A percentile compares a stretch with the other conserved stretches of the same genome.
phyloP scores from a whole-genome alignment of 1,140 invertebrate species.

The Bombus pascuorum region DNA sequence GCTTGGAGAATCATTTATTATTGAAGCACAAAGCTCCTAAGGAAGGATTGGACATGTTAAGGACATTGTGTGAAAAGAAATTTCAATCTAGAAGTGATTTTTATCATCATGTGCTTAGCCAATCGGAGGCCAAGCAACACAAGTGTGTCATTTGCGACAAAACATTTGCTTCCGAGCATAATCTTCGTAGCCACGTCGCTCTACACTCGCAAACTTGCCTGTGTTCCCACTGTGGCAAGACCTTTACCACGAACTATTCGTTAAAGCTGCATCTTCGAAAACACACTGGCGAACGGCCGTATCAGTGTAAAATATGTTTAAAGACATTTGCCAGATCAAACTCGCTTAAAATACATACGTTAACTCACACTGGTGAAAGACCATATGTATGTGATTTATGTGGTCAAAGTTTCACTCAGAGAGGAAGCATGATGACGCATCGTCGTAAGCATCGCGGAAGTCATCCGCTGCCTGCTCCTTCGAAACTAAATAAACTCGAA shows the following conservation, averaged over 20 bases:
- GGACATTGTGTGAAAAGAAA: slow-evolving; percentile 75
- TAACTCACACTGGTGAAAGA: slow-evolving; percentile 85
- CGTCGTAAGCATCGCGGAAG: slow-evolving; percentile 22
- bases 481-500: neutral
- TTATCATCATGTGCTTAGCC: slow-evolving; percentile 87
- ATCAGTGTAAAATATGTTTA: slow-evolving; percentile 78
- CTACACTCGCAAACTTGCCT: slow-evolving; percentile 72
- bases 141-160: slow-evolving; percentile 89
- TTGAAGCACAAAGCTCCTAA: slow-evolving; percentile 73
- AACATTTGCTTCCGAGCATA: slow-evolving; percentile 64
- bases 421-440: slow-evolving; percentile 58
- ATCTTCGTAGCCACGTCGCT: slow-evolving; percentile 62
- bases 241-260: slow-evolving; percentile 83
- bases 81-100: slow-evolving; percentile 86
- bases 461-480: slow-evolving; percentile 32
- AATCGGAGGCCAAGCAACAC: slow-evolving; percentile 90
- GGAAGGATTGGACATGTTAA: slow-evolving; percentile 56
- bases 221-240: slow-evolving; percentile 83
- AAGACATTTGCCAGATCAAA: slow-evolving; percentile 83
- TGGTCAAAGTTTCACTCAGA: slow-evolving; percentile 85
- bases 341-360: slow-evolving; percentile 85
- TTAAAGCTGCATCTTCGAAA: slow-evolving; percentile 83
- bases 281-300: slow-evolving; percentile 82
- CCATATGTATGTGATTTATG: slow-evolving; percentile 85
- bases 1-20: slow-evolving; percentile 80